Evolutionary conservation across 1,140 invertebrate species (phyloP).

Genomic region (Drosophila takahashii): DNA sequence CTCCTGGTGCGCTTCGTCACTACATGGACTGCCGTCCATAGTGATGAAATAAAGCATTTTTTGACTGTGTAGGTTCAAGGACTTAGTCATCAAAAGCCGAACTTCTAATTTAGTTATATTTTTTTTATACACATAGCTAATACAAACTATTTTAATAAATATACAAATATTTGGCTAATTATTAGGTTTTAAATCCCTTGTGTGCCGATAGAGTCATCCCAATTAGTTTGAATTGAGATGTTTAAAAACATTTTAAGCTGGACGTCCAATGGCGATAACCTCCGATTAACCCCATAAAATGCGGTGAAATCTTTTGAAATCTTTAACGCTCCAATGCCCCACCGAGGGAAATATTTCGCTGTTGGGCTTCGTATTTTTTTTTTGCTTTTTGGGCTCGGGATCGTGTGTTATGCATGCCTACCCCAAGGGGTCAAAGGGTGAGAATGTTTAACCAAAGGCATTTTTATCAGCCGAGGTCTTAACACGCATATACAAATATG

Average conservation of each 20-base stretch:
- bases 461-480: constrained; percentile 81
- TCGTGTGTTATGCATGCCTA: constrained; percentile 39
- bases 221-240: neutral
- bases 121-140: no score
- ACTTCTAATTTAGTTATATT: no score
- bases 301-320: constrained; percentile 39
- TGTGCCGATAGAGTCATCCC: no score
- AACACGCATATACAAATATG: constrained; percentile 79
- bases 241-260: neutral
- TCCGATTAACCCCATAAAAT: constrained; percentile 38
- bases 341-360: constrained; percentile 30
- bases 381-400: neutral
- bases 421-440: constrained; percentile 58
- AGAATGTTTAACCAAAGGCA: constrained; percentile 73
- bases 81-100: no score
- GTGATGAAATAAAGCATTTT: no score
- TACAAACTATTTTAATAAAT: no score
- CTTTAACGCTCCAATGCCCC: constrained; percentile 32
- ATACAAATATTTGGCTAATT: no score
- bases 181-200: no score
- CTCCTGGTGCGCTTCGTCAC: no score
- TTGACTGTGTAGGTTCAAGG: no score
- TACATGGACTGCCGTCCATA: no score
- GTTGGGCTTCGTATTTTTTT: constrained; percentile 4
- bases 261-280: constrained; percentile 19